Conservation (phyloP, 1,140 invertebrate genomes). For the Branchinecta lindahli region DNA sequence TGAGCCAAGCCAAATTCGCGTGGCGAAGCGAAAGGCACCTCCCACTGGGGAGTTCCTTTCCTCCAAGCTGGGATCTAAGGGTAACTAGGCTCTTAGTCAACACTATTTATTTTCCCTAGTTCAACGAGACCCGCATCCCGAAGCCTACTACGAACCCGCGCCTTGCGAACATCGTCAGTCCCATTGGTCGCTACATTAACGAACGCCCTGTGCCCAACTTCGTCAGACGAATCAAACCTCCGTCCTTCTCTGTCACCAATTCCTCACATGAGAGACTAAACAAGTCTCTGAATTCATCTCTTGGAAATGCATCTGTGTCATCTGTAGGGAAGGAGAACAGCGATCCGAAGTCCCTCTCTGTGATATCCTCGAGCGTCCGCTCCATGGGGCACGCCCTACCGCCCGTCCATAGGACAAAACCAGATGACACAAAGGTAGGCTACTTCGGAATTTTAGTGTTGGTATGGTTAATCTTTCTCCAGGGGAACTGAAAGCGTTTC, state of each 20-base stretch:
- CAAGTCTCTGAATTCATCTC: no score
- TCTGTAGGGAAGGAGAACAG: neutral
- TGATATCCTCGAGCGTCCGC: neutral
- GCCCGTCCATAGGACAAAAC: neutral
- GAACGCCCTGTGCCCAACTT: neutral
- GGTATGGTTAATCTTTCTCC: no score
- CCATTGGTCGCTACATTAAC: neutral
- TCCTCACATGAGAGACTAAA: neutral
- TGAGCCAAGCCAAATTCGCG: neutral
- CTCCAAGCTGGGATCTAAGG: neutral
- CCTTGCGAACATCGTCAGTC: neutral
- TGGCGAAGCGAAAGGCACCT: neutral
- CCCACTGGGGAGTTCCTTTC: neutral
- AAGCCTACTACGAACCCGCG: neutral
- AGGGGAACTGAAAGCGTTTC: no score
- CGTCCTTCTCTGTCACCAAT: neutral
- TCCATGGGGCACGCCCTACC: neutral
- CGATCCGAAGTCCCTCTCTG: neutral
- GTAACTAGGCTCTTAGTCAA: neutral
- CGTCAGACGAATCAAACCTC: neutral
- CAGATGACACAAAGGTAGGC: neutral
- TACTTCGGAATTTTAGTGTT: no score
- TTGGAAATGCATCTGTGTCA: no score
- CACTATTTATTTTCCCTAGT: neutral
- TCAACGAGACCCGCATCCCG: neutral